Evolutionary conservation across 2,797 vertebrate species (phyloP).

Genomic region (Pseudomugil gertrudae): DNA sequence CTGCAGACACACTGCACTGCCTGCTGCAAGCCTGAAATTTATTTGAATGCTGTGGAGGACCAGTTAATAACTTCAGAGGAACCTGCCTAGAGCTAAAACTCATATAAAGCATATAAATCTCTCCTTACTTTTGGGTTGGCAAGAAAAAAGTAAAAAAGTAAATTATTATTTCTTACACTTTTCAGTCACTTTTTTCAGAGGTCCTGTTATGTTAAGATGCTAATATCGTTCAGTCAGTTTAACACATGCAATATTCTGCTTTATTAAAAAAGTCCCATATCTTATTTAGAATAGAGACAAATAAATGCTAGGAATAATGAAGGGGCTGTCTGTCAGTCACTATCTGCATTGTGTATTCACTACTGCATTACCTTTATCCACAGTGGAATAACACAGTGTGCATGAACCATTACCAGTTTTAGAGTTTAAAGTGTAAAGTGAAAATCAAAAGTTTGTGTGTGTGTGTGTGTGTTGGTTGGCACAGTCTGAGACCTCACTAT

Average conservation of each 20-base stretch:
- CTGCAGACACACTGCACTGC: not conserved
- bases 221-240: not conserved
- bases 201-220: not conserved
- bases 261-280: not conserved
- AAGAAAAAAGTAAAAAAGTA: not conserved
- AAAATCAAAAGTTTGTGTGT: not conserved
- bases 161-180: not conserved
- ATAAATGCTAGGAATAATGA: conserved; percentile 3
- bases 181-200: not conserved
- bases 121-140: not conserved
- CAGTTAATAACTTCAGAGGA: conserved; percentile 9
- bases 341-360: conserved; percentile 5
- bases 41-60: conserved; percentile 19
- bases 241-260: conserved; percentile 1
- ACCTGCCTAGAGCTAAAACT: not conserved
- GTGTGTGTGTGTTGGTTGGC: not conserved
- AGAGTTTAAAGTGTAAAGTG: not conserved
- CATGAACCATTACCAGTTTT: not conserved
- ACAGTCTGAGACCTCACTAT: not conserved
- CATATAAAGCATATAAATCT: not conserved
- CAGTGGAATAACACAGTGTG: not conserved
- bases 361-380: not conserved
- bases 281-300: not conserved
- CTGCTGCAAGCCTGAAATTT: conserved; percentile 28
- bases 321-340: not conserved